Evolutionary conservation across 2,113 vertebrate species (phyloP).

Genomic region (Albula glossodonta): DNA sequence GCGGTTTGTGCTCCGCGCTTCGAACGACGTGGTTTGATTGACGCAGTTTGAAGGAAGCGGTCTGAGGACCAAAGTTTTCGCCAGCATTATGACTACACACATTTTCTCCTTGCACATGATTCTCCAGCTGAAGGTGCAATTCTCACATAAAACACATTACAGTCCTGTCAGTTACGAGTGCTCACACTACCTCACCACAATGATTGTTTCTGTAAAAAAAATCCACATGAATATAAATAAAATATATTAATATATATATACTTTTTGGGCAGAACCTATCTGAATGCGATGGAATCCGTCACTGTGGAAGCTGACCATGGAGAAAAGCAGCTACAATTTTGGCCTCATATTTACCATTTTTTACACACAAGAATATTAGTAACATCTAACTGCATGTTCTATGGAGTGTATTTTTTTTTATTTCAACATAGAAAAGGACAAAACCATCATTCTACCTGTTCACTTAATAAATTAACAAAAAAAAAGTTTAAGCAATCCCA

Average conservation of each 20-base stretch:
- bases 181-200: neutral
- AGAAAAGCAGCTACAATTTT: slow-evolving; percentile 56
- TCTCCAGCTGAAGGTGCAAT: no score
- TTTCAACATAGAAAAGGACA: slow-evolving; percentile 74
- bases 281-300: slow-evolving; percentile 22
- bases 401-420: slow-evolving; percentile 54
- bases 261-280: neutral
- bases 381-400: slow-evolving; percentile 44
- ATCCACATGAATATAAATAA: slow-evolving; percentile 31
- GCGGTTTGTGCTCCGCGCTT: no score
- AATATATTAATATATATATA: slow-evolving; percentile 48
- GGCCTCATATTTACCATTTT: slow-evolving; percentile 47
- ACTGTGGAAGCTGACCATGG: slow-evolving; percentile 33
- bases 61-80: no score
- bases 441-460: slow-evolving; percentile 56
- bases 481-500: neutral
- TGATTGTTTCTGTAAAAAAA: neutral
- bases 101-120: no score
- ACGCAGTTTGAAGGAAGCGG: no score
- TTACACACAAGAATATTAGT: slow-evolving; percentile 34
- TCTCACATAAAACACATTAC: neutral
- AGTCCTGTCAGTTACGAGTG: neutral
- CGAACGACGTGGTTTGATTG: no score
- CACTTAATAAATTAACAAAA: slow-evolving; percentile 4
- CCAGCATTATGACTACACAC: no score